phyloP scores from a whole-genome alignment of 2,888 invertebrate species.

The Aromia moschata region DNA sequence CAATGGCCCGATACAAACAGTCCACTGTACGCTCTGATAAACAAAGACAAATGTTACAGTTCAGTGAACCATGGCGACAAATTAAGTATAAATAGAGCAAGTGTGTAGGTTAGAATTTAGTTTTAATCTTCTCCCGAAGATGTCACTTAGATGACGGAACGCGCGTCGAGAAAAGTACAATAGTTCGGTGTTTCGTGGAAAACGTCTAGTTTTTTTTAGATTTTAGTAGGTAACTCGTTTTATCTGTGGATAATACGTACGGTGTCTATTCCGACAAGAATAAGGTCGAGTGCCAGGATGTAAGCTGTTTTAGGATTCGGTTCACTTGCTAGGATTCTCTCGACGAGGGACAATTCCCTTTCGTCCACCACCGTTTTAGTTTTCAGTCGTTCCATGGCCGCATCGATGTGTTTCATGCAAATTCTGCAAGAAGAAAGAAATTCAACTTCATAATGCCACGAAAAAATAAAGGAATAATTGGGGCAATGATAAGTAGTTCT shows the following conservation, averaged over 20 bases:
- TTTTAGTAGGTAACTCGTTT: neutral
- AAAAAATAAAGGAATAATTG: too few species aligned
- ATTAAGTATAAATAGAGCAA: too few species aligned
- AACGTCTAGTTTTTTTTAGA: too few species aligned
- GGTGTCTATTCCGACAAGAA: conserved; percentile 83
- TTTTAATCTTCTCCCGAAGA: neutral
- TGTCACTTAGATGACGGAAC: neutral
- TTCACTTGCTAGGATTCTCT: conserved; percentile 70
- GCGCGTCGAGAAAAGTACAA: too few species aligned
- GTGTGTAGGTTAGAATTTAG: too few species aligned
- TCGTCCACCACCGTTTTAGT: conserved; percentile 62
- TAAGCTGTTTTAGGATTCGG: conserved; percentile 71
- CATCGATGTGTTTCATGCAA: conserved; percentile 70
- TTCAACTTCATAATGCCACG: neutral
- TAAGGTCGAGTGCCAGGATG: conserved; percentile 79
- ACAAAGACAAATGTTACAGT: too few species aligned
- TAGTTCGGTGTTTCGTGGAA: too few species aligned
- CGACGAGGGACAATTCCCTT: conserved; percentile 67
- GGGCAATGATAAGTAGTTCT: too few species aligned
- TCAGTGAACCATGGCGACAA: too few species aligned
- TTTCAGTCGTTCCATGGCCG: conserved; percentile 63
- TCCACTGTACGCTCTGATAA: too few species aligned
- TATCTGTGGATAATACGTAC: conserved; percentile 60
- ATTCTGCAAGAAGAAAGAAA: conserved; percentile 64
- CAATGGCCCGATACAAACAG: too few species aligned